Base-by-base conservation (phyloP, 2,797 vertebrate genomes). In the Ispidina picta region DNA sequence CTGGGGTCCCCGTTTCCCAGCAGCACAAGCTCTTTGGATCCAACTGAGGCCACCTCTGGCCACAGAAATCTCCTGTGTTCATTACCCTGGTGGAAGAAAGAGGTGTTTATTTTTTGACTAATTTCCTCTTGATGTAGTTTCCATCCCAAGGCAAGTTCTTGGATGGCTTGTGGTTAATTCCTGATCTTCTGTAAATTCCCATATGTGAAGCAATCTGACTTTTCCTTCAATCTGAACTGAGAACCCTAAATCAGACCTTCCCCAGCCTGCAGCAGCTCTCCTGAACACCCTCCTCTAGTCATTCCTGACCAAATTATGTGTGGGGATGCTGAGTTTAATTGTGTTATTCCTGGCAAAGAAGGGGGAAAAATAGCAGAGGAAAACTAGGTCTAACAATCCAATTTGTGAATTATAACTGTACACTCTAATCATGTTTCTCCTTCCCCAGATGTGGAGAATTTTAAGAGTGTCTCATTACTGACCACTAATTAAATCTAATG, bases 351-450 rank as follows among this genome's bases (percentile, higher is more conserved):
- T 94, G 88, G 86, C 83, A 86, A 91, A 84, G 83, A 77, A 71
- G 74, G 39, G 81, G 5, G 21, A 17, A 68, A 90, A 92, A 89
- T 93, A 87, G 74, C 69, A 68, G 71, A 86, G 33, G 71, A 55
- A 81, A 94, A 94, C 82, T 79, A 79, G 85, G 93, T 95, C 85
- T 93, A 91, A 20, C 92, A 95, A 90, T 96, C 92, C 89, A 86
- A 92, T 95, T 95, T 95, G 88, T 94, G 92, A 94, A 91, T 94
- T 96, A 93, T 96, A 91, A 59, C 91, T 90, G 83, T 71, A 92
- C 89, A 95, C 68, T 94, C 88, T 94, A 84, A 94, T 90, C 83
- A 84, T 86, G 86, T 82, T 93, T 94, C 86, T 88, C 72, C 94
- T 93, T 86, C 64, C 69, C 91, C 72, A 95, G 80, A 93, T 90